phyloP scores from a whole-genome alignment of 2,888 invertebrate genomes.

The Tridacna gigas region DNA sequence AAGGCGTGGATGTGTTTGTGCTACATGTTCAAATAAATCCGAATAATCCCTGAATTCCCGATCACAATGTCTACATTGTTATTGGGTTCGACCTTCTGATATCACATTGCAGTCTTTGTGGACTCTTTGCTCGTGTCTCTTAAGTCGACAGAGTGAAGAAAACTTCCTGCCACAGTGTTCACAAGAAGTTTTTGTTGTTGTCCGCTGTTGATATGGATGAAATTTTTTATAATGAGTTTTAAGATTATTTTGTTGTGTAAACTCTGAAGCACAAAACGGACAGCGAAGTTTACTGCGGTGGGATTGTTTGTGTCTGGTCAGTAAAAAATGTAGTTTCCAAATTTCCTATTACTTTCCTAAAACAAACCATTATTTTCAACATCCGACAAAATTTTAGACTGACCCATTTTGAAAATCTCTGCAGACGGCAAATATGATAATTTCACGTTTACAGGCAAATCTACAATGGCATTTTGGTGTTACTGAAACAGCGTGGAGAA shows the following conservation, averaged over 20 bases:
- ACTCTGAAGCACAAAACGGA: background rate
- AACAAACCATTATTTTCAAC: too few species aligned
- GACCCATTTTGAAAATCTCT: too few species aligned
- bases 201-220: background rate
- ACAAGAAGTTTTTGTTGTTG: background rate
- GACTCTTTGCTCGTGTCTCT: background rate
- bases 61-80: conserved; percentile 14
- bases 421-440: too few species aligned
- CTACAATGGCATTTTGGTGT: too few species aligned
- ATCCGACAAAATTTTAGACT: too few species aligned
- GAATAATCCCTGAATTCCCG: background rate
- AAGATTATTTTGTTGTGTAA: background rate
- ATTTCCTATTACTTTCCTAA: too few species aligned
- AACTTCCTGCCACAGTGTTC: background rate
- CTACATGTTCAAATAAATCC: conserved; percentile 13
- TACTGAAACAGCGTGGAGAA: too few species aligned
- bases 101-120: background rate
- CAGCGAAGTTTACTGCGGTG: background rate
- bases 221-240: conserved; percentile 5
- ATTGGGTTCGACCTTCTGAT: background rate
- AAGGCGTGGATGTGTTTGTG: background rate
- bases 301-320: background rate
- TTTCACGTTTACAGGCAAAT: too few species aligned
- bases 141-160: background rate
- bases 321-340: too few species aligned